phyloP scores from a whole-genome alignment of 2,797 vertebrate genomes.

The Phoxinus dragarum region DNA sequence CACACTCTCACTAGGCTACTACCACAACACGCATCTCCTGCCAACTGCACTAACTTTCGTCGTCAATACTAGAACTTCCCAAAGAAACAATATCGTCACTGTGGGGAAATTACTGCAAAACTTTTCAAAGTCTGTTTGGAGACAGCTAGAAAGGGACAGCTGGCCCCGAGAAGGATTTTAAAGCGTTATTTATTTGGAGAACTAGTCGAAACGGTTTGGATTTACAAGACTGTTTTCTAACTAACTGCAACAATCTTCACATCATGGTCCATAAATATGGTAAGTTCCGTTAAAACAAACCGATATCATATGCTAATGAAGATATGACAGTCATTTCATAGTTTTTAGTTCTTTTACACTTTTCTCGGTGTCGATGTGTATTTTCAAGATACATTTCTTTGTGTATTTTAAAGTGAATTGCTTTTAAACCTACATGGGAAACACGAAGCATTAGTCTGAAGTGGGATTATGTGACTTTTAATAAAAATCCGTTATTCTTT shows the following conservation, averaged over 20 bases:
- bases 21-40: slow-evolving; percentile 17
- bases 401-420: not conserved
- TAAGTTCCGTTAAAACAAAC: slow-evolving; percentile 65
- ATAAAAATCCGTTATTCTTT: not conserved
- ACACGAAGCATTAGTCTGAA: slow-evolving; percentile 53
- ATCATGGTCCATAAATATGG: slow-evolving; percentile 82
- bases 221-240: slow-evolving; percentile 38
- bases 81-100: not conserved
- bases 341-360: not conserved
- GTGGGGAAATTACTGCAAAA: not conserved
- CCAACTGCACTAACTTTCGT: slow-evolving; percentile 39
- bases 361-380: not conserved
- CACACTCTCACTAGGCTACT: not conserved
- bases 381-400: not conserved
- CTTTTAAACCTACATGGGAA: slow-evolving; percentile 48
- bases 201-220: slow-evolving; percentile 2
- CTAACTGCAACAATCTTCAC: slow-evolving; percentile 33
- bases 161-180: not conserved
- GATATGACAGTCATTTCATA: not conserved
- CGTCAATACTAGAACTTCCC: not conserved
- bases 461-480: slow-evolving; percentile 19
- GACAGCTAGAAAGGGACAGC: not conserved
- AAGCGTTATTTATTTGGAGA: not conserved
- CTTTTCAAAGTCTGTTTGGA: not conserved
- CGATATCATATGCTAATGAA: not conserved